Percentiles rank a stretch among this genome's conserved stretches.
These are phyloP conservation scores for Scaptomyza tumidula DNA, from an alignment of 2,888 invertebrate species.

Conservation along the genomic window DNA sequence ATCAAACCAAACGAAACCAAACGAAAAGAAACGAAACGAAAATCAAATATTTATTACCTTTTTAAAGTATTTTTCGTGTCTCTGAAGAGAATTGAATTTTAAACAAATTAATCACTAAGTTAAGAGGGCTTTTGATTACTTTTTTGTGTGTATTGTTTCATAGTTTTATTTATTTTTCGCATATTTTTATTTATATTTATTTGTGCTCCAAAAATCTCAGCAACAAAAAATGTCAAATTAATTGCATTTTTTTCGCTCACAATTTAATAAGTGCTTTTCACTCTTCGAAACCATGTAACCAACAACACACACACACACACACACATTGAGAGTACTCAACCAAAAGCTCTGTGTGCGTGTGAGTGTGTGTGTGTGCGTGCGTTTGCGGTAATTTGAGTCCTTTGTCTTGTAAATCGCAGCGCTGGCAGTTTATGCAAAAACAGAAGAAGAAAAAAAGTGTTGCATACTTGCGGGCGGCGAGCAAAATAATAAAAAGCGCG, in stretches of 20 bases:
- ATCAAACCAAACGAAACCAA: not conserved
- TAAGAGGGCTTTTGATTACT: not conserved
- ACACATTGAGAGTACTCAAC: constrained; percentile 8
- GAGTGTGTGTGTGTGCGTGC: constrained; percentile 10
- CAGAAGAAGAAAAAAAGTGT: constrained; percentile 47
- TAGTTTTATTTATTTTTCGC: not conserved
- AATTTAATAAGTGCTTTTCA: constrained; percentile 23
- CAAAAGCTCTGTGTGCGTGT: not conserved
- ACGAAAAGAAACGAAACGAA: not conserved
- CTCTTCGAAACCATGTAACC: constrained; percentile 22
- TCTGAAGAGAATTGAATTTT: not conserved
- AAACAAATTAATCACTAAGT: not conserved
- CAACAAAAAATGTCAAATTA: constrained; percentile 20
- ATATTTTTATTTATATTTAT: not conserved
- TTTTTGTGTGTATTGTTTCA: not conserved
- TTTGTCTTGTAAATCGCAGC: constrained; percentile 55
- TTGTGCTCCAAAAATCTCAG: constrained; percentile 1
- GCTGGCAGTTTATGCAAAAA: constrained; percentile 16
- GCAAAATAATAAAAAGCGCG: constrained; percentile 24
- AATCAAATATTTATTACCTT: not conserved
- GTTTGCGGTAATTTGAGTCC: constrained; percentile 46
- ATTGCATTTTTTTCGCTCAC: constrained; percentile 21
- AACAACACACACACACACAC: constrained; percentile 6
- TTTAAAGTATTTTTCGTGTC: not conserved
- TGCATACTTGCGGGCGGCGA: constrained; percentile 71